These are phyloP conservation scores for Gobiocypris rarus DNA, from an alignment of 2,113 vertebrate species.

Conservation along the genomic window DNA sequence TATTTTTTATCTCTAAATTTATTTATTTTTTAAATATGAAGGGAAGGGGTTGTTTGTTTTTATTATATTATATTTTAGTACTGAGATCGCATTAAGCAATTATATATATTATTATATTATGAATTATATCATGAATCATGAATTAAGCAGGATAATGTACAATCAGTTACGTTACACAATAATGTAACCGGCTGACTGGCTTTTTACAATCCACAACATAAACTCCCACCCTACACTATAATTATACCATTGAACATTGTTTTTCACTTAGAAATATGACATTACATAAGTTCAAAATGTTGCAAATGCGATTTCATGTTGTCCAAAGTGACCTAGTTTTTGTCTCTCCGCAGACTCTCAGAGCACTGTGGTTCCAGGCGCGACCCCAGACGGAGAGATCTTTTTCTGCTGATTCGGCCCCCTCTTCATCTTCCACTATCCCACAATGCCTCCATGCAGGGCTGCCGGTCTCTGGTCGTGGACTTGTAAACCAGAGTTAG, in stretches of 20 bases:
- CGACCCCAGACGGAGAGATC: conserved; percentile 42
- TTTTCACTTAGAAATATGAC: neutral
- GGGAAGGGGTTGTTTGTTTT: too few species aligned
- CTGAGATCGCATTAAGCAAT: neutral
- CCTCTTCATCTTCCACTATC: neutral
- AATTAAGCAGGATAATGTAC: neutral
- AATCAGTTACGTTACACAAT: neutral
- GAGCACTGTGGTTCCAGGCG: conserved; percentile 15
- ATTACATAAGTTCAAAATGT: neutral
- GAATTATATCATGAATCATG: too few species aligned
- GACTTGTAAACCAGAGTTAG: conserved; percentile 20
- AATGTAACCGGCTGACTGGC: neutral
- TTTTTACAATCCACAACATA: neutral
- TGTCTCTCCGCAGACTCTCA: conserved; percentile 39
- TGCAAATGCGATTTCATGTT: neutral
- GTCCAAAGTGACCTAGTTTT: neutral
- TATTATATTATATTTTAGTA: too few species aligned
- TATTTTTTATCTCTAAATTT: too few species aligned
- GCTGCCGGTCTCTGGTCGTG: conserved; percentile 8
- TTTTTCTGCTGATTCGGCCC: conserved; percentile 55
- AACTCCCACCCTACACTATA: neutral
- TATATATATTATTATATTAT: neutral
- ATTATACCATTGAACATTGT: neutral
- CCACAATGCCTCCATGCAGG: conserved; percentile 2
- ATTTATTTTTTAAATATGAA: too few species aligned